phyloP scores from a whole-genome alignment of 1,140 invertebrate species.

The Ceratina japonica region DNA sequence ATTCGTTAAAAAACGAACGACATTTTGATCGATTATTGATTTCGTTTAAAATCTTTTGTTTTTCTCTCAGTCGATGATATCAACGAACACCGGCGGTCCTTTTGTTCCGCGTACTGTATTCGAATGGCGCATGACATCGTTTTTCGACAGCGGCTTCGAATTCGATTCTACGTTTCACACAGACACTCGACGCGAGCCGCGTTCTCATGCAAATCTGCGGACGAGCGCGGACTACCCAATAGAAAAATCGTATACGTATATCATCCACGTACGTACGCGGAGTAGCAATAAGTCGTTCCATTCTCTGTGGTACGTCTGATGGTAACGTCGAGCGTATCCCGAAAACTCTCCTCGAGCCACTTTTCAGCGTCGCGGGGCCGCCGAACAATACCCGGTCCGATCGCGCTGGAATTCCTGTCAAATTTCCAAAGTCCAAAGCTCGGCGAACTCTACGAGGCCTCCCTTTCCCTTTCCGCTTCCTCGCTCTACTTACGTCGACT shows the following conservation, averaged over 20 bases:
- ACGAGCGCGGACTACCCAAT: neutral
- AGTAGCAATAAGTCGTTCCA: slow-evolving; percentile 29
- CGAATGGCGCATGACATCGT: neutral
- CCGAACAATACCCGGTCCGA: neutral
- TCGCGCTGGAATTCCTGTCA: neutral
- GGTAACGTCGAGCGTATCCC: neutral
- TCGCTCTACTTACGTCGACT: neutral
- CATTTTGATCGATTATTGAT: neutral
- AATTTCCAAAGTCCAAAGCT: neutral
- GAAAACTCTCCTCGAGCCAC: neutral
- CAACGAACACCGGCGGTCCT: neutral
- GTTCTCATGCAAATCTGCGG: slow-evolving; percentile 3
- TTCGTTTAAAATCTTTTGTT: neutral
- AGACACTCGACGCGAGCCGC: neutral
- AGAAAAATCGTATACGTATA: slow-evolving; percentile 16
- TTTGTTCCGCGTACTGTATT: neutral
- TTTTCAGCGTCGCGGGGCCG: too few species aligned
- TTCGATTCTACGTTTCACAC: slow-evolving; percentile 6
- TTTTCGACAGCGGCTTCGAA: slow-evolving; percentile 3
- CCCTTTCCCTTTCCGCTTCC: neutral
- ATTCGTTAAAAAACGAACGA: too few species aligned
- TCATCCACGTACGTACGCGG: slow-evolving; percentile 5
- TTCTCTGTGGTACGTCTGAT: slow-evolving; percentile 20
- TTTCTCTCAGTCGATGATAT: neutral
- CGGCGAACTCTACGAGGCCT: neutral